Evolutionary conservation across 2,797 vertebrate species (phyloP).

Genomic region (Lutjanus campechanus): DNA sequence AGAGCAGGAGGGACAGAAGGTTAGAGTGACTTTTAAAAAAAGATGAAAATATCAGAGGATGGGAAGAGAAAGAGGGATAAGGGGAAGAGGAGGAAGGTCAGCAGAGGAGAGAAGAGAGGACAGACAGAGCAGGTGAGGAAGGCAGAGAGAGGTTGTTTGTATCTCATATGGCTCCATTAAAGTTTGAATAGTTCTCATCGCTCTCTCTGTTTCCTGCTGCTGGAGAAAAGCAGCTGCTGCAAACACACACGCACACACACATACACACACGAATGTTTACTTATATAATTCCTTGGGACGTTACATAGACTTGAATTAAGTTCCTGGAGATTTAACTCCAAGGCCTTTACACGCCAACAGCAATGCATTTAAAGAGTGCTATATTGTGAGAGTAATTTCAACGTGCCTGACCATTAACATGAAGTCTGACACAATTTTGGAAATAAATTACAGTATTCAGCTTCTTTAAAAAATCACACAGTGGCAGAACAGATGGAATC

Average conservation of each 20-base stretch:
- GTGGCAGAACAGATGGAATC: too few relatives aligned
- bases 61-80: conserved; percentile 13
- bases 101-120: conserved; percentile 31
- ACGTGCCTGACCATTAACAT: too few relatives aligned
- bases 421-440: too few relatives aligned
- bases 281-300: too few relatives aligned
- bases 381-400: too few relatives aligned
- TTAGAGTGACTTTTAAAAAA: conserved; percentile 22
- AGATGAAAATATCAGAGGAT: conserved; percentile 56
- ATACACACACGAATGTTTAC: neutral
- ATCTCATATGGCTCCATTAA: conserved; percentile 63
- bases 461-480: too few relatives aligned
- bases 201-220: conserved; percentile 43
- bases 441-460: too few relatives aligned
- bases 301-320: too few relatives aligned
- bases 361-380: too few relatives aligned
- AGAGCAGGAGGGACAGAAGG: conserved; percentile 33
- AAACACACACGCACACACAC: conserved; percentile 9
- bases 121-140: conserved; percentile 12
- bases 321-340: too few relatives aligned
- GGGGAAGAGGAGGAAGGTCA: conserved; percentile 44
- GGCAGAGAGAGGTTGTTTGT: conserved; percentile 46
- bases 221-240: conserved; percentile 33
- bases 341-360: too few relatives aligned
- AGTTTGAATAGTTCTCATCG: conserved; percentile 67